These are phyloP conservation scores for Drosophila nasuta DNA, from an alignment of 1,140 invertebrate genomes.

Conservation along the genomic window DNA sequence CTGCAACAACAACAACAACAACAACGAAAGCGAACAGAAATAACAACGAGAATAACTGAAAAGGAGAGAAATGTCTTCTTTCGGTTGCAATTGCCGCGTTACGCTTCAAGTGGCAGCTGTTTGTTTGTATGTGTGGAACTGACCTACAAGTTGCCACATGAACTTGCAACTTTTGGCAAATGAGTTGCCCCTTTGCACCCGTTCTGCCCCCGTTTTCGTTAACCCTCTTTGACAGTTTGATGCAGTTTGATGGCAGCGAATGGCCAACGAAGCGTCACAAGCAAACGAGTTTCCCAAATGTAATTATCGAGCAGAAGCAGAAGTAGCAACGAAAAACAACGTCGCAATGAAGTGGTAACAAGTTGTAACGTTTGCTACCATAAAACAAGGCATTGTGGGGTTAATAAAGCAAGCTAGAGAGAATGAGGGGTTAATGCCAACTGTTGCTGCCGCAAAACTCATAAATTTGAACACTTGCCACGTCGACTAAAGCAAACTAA, in stretches of 20 bases:
- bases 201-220: background rate
- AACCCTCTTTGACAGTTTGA: slow-evolving; percentile 30
- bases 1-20: slow-evolving; percentile 17
- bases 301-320: slow-evolving; percentile 50
- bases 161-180: slow-evolving; percentile 60
- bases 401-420: slow-evolving; percentile 26
- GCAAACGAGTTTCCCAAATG: slow-evolving; percentile 41
- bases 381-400: slow-evolving; percentile 34
- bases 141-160: slow-evolving; percentile 57
- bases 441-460: slow-evolving; percentile 55
- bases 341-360: slow-evolving; percentile 47
- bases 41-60: slow-evolving; percentile 7
- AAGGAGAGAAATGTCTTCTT: slow-evolving; percentile 33
- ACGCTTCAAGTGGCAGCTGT: slow-evolving; percentile 50
- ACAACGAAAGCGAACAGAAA: background rate
- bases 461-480: slow-evolving; percentile 61
- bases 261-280: slow-evolving; percentile 52
- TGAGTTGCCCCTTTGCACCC: slow-evolving; percentile 12
- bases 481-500: slow-evolving; percentile 37
- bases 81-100: slow-evolving; percentile 51
- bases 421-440: slow-evolving; percentile 26
- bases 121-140: slow-evolving; percentile 29
- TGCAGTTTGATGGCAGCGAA: slow-evolving; percentile 46
- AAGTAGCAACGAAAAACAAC: slow-evolving; percentile 20
- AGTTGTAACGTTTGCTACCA: slow-evolving; percentile 29